Conservation (phyloP, 1,140 invertebrate species). For the Latrodectus geometricus region DNA sequence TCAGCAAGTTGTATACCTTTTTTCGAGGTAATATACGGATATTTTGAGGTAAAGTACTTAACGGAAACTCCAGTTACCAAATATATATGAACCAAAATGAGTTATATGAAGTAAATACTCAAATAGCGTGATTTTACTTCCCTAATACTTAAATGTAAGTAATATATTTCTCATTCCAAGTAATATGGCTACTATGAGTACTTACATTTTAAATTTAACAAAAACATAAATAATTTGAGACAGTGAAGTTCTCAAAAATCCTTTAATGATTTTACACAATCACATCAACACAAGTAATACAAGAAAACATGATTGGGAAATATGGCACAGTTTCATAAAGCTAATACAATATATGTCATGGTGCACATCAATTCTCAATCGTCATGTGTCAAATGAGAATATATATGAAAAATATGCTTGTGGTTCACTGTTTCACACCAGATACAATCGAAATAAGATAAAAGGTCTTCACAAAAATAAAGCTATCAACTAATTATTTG, state of each 20-base stretch:
- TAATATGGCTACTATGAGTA: too few species aligned
- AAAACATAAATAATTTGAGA: too few species aligned
- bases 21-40: too few species aligned
- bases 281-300: conserved; percentile 22
- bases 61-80: too few species aligned
- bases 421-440: not conserved
- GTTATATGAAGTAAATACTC: too few species aligned
- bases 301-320: conserved; percentile 15
- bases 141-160: too few species aligned
- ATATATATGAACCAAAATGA: too few species aligned
- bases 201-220: too few species aligned
- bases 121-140: too few species aligned
- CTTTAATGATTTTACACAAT: conserved; percentile 36
- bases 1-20: too few species aligned
- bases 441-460: not conserved
- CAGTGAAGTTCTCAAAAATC: conserved; percentile 39
- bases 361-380: conserved; percentile 18
- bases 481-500: not conserved
- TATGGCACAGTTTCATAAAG: conserved; percentile 46
- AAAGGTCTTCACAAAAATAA: not conserved
- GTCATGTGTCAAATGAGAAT: not conserved
- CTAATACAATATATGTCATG: conserved; percentile 21
- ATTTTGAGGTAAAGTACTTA: too few species aligned
- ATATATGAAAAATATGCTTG: not conserved
- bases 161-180: too few species aligned